Base-by-base conservation (phyloP, 1,140 invertebrate species). In the Solenopsis invicta region DNA sequence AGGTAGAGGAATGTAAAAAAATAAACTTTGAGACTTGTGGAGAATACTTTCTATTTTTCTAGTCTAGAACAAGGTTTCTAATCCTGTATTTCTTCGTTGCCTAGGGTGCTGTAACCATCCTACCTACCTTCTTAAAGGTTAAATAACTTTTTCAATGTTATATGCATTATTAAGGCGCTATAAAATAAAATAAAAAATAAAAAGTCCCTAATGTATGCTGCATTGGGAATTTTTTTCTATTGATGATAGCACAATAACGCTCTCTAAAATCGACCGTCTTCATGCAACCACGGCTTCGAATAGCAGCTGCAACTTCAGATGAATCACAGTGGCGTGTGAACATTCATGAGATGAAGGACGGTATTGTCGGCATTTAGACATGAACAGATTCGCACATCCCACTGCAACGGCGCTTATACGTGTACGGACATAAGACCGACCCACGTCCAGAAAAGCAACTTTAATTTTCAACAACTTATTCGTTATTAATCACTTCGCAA, bases 311-410 rank as follows among this genome's bases (percentile, higher is more conserved):
- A 77, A 66, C 52, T 74, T 37, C 41, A 72, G 67, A 75, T 88
- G 81, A 89, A 88, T 88, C 74, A 69, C 62, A 85, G 52, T 54
- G 45, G 74, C 59, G 82, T 59, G 88, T 77, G 77, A 80, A 80
- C 77, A 56, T 80, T 80, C 62, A 69, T 80, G 48, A 80, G 62
- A 80, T 69, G 77, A 80, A 48, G 2, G 48, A 80, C 62, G 29
- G 34, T 52, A 80, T 80, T 80, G 62, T 80, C 77, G 48, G 77
- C 34, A 80, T 13, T 69, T 62, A 80, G 62, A 67, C 48, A 67
- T n/a, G 48, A 67, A 62, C 77, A 54, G 62, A 67, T 69, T 80
- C 34, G 69, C 62, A 80, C 62, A 41, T 41, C 12, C 13, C 29
- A 34, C 13, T 16, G n/a, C 29, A 61, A 45, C 16, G 6, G 2